These are phyloP conservation scores for Ephestia elutella DNA, from an alignment of 1,140 invertebrate genomes.

Conservation along the genomic window DNA sequence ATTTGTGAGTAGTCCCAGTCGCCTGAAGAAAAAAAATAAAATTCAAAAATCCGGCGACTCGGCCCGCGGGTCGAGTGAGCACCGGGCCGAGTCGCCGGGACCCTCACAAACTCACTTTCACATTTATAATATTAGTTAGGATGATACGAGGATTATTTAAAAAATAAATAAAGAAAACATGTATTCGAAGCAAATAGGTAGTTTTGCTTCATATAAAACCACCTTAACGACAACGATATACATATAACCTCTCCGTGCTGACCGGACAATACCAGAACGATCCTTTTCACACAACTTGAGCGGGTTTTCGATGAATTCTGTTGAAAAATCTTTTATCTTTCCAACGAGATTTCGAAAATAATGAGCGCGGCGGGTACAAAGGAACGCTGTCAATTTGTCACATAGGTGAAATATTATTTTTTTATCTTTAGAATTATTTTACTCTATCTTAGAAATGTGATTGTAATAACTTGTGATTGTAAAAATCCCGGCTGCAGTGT, in stretches of 20 bases:
- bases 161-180: no score
- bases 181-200: neutral
- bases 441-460: no score
- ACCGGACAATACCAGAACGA: conserved; percentile 30
- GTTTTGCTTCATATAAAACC: neutral
- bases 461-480: no score
- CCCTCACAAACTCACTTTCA: no score
- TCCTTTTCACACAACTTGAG: conserved; percentile 12
- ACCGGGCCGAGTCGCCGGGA: no score
- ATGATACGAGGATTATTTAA: no score
- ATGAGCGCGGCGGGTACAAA: conserved; percentile 17
- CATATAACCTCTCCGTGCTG: neutral
- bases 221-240: neutral
- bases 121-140: no score
- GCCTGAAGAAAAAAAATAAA: no score
- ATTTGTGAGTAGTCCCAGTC: no score
- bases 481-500: no score
- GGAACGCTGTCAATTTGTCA: conserved; percentile 8
- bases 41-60: no score
- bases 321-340: conserved; percentile 29
- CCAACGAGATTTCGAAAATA: conserved; percentile 28
- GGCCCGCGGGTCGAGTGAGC: no score
- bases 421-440: neutral
- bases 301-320: conserved; percentile 20
- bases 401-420: neutral